Conservation (phyloP, 2,113 vertebrate species). For the Hyaena hyaena region DNA sequence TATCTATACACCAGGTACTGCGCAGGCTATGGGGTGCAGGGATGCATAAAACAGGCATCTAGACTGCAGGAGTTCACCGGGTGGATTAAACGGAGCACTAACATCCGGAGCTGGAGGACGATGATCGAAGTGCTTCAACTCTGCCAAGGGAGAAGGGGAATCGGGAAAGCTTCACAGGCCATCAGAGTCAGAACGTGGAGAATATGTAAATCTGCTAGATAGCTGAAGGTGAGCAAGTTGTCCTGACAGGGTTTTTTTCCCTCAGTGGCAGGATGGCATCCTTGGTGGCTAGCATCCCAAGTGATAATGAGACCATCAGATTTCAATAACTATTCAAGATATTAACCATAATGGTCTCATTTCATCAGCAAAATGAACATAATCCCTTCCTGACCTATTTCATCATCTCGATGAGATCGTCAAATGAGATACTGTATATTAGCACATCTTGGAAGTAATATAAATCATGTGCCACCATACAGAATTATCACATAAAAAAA, state of each 20-base stretch:
- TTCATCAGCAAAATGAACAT: constrained; percentile 43
- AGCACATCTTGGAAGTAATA: constrained; percentile 12
- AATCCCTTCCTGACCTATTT: constrained; percentile 19
- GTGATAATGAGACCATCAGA: background rate
- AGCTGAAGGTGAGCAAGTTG: background rate
- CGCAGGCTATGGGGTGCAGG: background rate
- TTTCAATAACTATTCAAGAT: constrained; percentile 22
- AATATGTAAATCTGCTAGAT: background rate
- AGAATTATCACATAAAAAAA: background rate
- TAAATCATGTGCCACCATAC: background rate
- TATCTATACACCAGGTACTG: background rate
- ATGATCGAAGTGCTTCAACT: background rate
- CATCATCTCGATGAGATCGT: background rate
- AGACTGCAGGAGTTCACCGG: background rate
- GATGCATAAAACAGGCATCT: background rate
- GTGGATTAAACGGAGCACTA: background rate
- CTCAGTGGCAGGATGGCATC: background rate
- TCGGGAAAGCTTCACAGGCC: background rate
- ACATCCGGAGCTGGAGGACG: background rate
- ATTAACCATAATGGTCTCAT: constrained; percentile 10
- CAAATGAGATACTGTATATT: background rate
- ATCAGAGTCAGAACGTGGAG: constrained; percentile 18
- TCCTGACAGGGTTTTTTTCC: background rate
- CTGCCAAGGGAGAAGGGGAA: background rate
- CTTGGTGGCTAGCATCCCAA: background rate